These are phyloP conservation scores for Morpho deidamia DNA, from an alignment of 2,888 invertebrate genomes.

Conservation along the genomic window DNA sequence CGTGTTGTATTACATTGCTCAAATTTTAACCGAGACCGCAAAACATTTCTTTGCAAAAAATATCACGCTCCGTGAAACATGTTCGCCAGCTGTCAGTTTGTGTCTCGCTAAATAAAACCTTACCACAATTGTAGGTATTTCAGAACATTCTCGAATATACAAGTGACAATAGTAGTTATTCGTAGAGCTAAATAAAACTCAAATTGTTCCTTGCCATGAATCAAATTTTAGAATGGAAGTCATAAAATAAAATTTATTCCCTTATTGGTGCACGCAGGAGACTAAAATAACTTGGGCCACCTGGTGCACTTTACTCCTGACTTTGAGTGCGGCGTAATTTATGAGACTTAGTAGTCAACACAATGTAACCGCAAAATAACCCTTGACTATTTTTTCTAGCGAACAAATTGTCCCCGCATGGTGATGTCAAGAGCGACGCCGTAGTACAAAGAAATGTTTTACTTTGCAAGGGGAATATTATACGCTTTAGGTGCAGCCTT, in stretches of 20 bases:
- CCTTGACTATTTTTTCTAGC: slow-evolving; percentile 62
- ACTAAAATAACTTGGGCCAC: slow-evolving; percentile 67
- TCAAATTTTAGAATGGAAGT: slow-evolving; percentile 60
- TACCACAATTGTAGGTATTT: slow-evolving; percentile 1
- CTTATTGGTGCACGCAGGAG: slow-evolving; percentile 58
- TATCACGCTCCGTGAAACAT: slow-evolving; percentile 63
- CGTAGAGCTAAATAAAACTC: slow-evolving; percentile 13
- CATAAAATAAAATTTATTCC: slow-evolving; percentile 66
- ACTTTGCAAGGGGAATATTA: slow-evolving; percentile 25
- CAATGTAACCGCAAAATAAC: slow-evolving; percentile 71
- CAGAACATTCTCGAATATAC: slow-evolving; percentile 8
- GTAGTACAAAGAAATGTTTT: slow-evolving; percentile 28
- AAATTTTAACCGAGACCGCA: slow-evolving; percentile 56
- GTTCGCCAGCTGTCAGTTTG: slow-evolving; percentile 52
- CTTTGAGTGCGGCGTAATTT: slow-evolving; percentile 63
- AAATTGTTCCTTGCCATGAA: slow-evolving; percentile 43
- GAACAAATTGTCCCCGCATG: slow-evolving; percentile 48
- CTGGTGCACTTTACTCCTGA: slow-evolving; percentile 56
- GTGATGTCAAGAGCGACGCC: slow-evolving; percentile 41
- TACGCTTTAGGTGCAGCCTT: slow-evolving; percentile 24
- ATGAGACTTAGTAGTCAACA: slow-evolving; percentile 48
- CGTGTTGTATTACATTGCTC: slow-evolving; percentile 50
- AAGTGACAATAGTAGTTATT: slow-evolving; percentile 10
- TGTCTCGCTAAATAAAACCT: slow-evolving; percentile 14
- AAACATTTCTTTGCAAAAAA: slow-evolving; percentile 62